These are phyloP conservation scores for Bombus turneri DNA, from an alignment of 1,140 invertebrate genomes.

Conservation along the genomic window DNA sequence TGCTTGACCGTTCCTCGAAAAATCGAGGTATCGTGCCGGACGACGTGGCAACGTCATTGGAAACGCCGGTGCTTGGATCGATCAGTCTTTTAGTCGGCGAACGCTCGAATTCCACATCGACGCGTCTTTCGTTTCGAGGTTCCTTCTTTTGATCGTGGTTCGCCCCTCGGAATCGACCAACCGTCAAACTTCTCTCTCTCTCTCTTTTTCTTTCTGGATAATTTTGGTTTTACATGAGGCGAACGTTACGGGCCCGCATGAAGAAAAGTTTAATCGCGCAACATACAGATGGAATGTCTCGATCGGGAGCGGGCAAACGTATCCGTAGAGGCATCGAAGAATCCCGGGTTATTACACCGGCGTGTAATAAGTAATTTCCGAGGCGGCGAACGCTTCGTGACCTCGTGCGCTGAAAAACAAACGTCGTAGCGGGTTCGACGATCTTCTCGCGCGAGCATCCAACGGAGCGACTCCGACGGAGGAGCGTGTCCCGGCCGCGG, in stretches of 20 bases:
- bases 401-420: constrained; percentile 53
- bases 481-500: constrained; percentile 60
- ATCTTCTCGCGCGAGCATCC: constrained; percentile 62
- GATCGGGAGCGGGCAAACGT: constrained; percentile 1
- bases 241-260: neutral
- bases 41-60: constrained; percentile 35
- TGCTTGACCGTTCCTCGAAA: constrained; percentile 36
- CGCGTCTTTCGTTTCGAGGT: neutral
- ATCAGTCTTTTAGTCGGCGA: constrained; percentile 22
- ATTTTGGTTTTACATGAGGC: neutral
- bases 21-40: constrained; percentile 47
- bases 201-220: neutral
- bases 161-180: neutral
- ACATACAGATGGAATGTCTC: neutral
- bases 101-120: constrained; percentile 10
- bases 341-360: neutral
- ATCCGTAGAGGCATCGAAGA: constrained; percentile 5
- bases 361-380: constrained; percentile 31
- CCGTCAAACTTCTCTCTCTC: neutral
- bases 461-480: constrained; percentile 62
- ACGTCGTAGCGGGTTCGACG: constrained; percentile 61
- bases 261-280: neutral
- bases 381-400: constrained; percentile 5
- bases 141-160: neutral
- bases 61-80: constrained; percentile 9